Base-by-base conservation (phyloP, 2,888 invertebrate species). In the Eudasyphora cyanicolor region DNA sequence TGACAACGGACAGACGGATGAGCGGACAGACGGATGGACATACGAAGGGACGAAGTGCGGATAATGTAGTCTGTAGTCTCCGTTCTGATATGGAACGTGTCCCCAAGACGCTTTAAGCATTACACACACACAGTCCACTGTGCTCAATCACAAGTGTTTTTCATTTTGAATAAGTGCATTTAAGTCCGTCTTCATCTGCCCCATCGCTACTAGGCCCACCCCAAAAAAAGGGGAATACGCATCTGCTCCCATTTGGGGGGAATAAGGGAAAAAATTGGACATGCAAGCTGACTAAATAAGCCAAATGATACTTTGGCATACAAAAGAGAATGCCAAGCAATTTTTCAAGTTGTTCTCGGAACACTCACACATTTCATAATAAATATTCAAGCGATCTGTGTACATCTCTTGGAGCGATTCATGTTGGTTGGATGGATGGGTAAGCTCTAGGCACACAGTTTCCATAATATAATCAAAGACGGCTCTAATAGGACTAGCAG, bases 101-200 rank as follows among this genome's bases (percentile, higher is more conserved):
- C 67, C 24, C 21, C 17, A 35, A 38, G 42, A 42, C 67, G 42
- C 67, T 35, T 67, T 67, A 24, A 67, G 67, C 42, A 42, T 67
- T 21, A 29, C 60, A 32, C 27, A 60, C 60, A 60, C 60, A 29
- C 42, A 8, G 8, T 5, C 14, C 38, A 19, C 24, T 27, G 14
- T 27, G 27, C 57, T 57, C 57, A 27, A 57, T 57, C 4, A 24
- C 57, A 27, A 57, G 57, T 27, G 57, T 27, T 24, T 24, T 57
- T 57, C n/a, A n/a, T 2, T 51, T 1, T 49, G 49, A 19, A 19
- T 51, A 21, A 51, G 12, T 51, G 51, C 21, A 45, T 51, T 21
- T 21, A 10, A 1, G 19, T 51, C 6, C 51, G 8, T 10, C 19
- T 7, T n/a, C n/a, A n/a, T n/a, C 6, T 14, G 45, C 2, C 45